Evolutionary conservation across 2,797 vertebrate genomes (phyloP).

Genomic region (Bovichtus diacanthus): DNA sequence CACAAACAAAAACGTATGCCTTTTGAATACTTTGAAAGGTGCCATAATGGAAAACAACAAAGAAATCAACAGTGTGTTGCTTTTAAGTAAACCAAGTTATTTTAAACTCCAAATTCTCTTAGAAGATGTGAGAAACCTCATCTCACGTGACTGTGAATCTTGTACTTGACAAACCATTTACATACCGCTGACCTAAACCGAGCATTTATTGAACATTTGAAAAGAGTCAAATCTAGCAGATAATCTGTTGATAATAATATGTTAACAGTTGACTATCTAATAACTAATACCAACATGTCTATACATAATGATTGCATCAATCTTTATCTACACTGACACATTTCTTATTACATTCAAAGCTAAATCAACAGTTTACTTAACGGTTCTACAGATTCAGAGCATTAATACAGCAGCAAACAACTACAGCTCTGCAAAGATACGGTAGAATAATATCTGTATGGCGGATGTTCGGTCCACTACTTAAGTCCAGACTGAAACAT

Average conservation of each 20-base stretch:
- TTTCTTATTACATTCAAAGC: neutral
- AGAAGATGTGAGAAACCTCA: neutral
- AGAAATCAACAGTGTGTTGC: constrained; percentile 33
- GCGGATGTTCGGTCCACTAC: neutral
- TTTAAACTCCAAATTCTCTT: neutral
- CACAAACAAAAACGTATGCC: constrained; percentile 36
- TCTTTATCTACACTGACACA: neutral
- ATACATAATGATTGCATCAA: neutral
- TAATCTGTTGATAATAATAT: neutral
- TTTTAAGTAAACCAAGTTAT: neutral
- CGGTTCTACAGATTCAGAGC: too few relatives aligned
- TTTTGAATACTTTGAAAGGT: constrained; percentile 50
- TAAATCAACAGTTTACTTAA: neutral
- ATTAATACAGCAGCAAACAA: too few relatives aligned
- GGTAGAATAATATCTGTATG: too few relatives aligned
- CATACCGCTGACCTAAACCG: neutral
- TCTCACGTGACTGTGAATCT: neutral
- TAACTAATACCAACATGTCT: neutral
- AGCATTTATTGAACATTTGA: neutral
- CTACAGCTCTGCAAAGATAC: too few relatives aligned
- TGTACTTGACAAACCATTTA: neutral
- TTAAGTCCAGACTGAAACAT: neutral
- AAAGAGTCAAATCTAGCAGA: neutral
- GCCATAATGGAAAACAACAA: constrained; percentile 10
- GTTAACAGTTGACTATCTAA: neutral